Conservation (phyloP, 2,113 vertebrate genomes). For the Coreoperca whiteheadi region DNA sequence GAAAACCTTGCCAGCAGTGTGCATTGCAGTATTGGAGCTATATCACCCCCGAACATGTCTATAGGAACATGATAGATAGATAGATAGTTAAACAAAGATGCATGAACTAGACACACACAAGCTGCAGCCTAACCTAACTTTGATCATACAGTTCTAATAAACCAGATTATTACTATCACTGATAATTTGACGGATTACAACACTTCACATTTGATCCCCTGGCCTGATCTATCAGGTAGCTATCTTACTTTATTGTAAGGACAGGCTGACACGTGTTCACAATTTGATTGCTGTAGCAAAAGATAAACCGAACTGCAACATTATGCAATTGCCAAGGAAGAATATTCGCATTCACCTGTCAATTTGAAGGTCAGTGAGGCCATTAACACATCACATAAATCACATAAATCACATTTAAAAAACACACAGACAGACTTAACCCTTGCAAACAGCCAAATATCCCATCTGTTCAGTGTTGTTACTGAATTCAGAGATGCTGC, state of each 20-base stretch:
- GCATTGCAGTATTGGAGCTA: conserved; percentile 43
- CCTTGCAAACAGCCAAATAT: background rate
- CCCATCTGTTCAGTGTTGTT: background rate
- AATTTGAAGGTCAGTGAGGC: background rate
- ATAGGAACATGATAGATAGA: conserved; percentile 2
- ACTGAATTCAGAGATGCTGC: background rate
- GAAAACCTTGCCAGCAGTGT: conserved; percentile 14
- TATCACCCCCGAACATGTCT: conserved; percentile 26
- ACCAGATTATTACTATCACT: background rate
- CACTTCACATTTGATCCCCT: background rate
- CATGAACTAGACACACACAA: background rate
- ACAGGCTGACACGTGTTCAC: too few species aligned
- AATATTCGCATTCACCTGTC: background rate
- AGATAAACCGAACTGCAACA: background rate
- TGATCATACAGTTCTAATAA: background rate
- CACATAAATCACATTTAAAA: background rate
- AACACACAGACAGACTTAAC: background rate
- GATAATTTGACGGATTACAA: background rate
- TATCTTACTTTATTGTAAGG: background rate
- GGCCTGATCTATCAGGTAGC: background rate
- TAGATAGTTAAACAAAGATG: background rate
- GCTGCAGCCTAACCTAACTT: background rate
- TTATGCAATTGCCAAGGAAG: conserved; percentile 14
- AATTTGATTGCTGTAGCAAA: background rate
- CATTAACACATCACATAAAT: background rate